Evolutionary conservation across 2,797 vertebrate species (phyloP).

Genomic region (Macrochelys suwanniensis): DNA sequence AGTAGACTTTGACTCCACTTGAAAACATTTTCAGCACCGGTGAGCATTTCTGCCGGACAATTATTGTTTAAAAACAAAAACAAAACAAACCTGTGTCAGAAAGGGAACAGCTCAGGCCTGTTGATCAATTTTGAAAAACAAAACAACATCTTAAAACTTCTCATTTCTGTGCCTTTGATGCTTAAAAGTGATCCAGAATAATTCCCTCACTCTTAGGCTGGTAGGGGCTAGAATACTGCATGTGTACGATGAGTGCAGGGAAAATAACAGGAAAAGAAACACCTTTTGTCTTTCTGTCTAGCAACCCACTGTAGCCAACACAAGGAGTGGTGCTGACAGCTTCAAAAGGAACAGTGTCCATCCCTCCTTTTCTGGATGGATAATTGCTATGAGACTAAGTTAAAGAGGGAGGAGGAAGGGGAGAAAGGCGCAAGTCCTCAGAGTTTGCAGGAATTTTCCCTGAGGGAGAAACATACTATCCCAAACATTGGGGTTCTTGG

Average conservation of each 20-base stretch:
- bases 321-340: background rate
- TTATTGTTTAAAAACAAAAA: background rate
- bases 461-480: background rate
- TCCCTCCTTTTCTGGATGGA: background rate
- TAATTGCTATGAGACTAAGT: background rate
- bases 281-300: background rate
- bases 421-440: background rate
- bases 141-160: background rate
- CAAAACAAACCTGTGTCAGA: background rate
- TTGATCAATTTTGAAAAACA: background rate
- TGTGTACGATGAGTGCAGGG: background rate
- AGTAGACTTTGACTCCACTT: background rate
- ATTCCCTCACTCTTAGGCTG: background rate
- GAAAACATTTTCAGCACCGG: background rate
- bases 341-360: background rate
- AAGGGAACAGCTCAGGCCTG: background rate
- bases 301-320: background rate
- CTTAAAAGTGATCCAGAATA: background rate
- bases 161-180: background rate
- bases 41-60: background rate
- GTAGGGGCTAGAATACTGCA: background rate
- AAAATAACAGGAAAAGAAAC: background rate
- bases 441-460: background rate
- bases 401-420: background rate
- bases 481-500: background rate